These are phyloP conservation scores for Poecile montanus DNA, from an alignment of 2,797 vertebrate species.

Conservation along the genomic window DNA sequence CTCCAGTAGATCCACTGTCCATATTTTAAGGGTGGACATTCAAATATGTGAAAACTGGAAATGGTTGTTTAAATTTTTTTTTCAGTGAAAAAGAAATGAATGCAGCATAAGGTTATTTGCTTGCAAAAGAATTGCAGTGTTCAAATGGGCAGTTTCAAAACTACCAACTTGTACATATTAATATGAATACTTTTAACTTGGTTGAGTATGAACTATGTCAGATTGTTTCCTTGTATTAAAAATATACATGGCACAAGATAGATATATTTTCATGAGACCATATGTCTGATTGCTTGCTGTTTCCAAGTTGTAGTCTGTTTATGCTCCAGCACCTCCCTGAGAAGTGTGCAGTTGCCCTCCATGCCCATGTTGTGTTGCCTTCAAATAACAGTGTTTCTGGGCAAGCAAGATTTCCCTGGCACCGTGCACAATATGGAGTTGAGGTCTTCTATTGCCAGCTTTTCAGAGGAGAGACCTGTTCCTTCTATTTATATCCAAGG, in stretches of 20 bases:
- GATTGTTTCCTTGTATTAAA: not conserved
- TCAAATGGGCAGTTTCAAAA: not conserved
- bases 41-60: not conserved
- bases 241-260: not conserved
- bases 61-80: not conserved
- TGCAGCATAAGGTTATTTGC: not conserved
- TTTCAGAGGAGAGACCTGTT: not conserved
- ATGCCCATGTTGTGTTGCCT: not conserved
- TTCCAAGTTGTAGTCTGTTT: conserved; percentile 25
- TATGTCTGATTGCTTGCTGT: not conserved
- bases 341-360: not conserved
- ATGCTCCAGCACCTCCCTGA: not conserved
- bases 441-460: not conserved
- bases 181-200: not conserved
- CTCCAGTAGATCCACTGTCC: not conserved
- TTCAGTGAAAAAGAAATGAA: not conserved
- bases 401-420: not conserved
- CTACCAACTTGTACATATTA: not conserved
- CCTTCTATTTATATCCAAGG: not conserved
- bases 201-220: not conserved
- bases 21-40: not conserved
- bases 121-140: not conserved
- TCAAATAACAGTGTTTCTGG: not conserved
- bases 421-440: not conserved
- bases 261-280: not conserved